A percentile compares a stretch with the other conserved stretches of the same genome.
Conservation (phyloP, 2,888 invertebrate species). For the Drosophila cyrtoloma region DNA sequence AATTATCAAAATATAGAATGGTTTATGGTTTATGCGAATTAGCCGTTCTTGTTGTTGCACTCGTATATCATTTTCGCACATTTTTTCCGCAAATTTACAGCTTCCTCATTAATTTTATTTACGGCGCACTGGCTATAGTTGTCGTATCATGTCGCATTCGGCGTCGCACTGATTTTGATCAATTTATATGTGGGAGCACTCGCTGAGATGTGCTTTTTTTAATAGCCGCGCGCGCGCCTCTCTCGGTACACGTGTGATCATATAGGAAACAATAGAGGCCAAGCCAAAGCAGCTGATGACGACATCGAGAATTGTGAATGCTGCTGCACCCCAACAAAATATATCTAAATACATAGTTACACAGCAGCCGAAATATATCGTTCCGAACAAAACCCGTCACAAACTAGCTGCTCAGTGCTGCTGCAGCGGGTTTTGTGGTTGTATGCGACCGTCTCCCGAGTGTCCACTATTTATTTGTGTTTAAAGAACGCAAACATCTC, state of each 20-base stretch:
- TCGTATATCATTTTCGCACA: slow-evolving; percentile 60
- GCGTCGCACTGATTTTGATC: slow-evolving; percentile 62
- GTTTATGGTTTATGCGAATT: slow-evolving; percentile 20
- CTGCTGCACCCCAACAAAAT: slow-evolving; percentile 40
- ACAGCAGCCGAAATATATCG: slow-evolving; percentile 40
- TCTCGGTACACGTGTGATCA: slow-evolving; percentile 48
- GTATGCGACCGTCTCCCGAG: slow-evolving; percentile 25
- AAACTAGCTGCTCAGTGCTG: slow-evolving; percentile 49
- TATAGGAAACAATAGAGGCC: slow-evolving; percentile 56
- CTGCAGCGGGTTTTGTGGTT: slow-evolving; percentile 31
- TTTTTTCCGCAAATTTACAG: slow-evolving; percentile 71
- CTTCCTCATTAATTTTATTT: slow-evolving; percentile 73
- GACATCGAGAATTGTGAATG: slow-evolving; percentile 38
- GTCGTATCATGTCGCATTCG: slow-evolving; percentile 57
- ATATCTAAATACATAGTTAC: slow-evolving; percentile 27
- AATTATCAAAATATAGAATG: slow-evolving; percentile 15
- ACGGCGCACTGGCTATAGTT: slow-evolving; percentile 43
- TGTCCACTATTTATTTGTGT: slow-evolving; percentile 41
- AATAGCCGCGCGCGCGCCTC: slow-evolving; percentile 23
- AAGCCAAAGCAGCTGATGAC: slow-evolving; percentile 45
- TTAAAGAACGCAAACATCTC: slow-evolving; percentile 33
- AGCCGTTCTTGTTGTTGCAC: slow-evolving; percentile 17
- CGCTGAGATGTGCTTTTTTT: slow-evolving; percentile 45
- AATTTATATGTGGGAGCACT: slow-evolving; percentile 69
- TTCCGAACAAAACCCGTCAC: slow-evolving; percentile 40